A percentile compares a stretch with the other conserved stretches of the same genome.
Evolutionary conservation across 2,113 vertebrate genomes (phyloP).

Genomic region (Oreochromis spilurus): DNA sequence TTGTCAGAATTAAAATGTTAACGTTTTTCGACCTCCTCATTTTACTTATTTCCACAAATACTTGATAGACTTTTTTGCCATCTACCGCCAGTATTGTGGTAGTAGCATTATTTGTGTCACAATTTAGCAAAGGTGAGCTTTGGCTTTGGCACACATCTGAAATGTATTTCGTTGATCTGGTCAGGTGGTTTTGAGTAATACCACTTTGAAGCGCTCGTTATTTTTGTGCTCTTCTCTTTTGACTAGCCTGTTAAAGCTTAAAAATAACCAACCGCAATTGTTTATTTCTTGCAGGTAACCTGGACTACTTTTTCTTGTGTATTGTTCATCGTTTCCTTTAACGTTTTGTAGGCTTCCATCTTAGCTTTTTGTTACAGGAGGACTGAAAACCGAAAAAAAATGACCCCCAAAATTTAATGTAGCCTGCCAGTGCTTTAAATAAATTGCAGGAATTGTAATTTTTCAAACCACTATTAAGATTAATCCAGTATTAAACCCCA

Average conservation of each 20-base stretch:
- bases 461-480: not conserved
- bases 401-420: not conserved
- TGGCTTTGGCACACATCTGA: not conserved
- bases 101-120: not conserved
- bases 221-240: not conserved
- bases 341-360: not conserved
- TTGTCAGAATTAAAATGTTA: not conserved
- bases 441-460: not conserved
- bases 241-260: not conserved
- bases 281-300: conserved; percentile 24
- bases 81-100: not conserved
- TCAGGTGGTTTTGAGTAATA: not conserved
- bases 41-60: not conserved
- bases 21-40: not conserved
- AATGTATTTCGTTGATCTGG: not conserved
- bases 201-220: not conserved
- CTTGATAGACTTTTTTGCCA: not conserved
- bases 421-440: not conserved
- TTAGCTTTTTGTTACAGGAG: not conserved
- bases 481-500: not conserved
- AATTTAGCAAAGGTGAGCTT: not conserved
- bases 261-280: not conserved
- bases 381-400: not conserved
- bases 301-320: not conserved
- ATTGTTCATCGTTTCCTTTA: not conserved